Conservation (phyloP, 2,797 vertebrate genomes). For the Phaenicophaeus curvirostris region DNA sequence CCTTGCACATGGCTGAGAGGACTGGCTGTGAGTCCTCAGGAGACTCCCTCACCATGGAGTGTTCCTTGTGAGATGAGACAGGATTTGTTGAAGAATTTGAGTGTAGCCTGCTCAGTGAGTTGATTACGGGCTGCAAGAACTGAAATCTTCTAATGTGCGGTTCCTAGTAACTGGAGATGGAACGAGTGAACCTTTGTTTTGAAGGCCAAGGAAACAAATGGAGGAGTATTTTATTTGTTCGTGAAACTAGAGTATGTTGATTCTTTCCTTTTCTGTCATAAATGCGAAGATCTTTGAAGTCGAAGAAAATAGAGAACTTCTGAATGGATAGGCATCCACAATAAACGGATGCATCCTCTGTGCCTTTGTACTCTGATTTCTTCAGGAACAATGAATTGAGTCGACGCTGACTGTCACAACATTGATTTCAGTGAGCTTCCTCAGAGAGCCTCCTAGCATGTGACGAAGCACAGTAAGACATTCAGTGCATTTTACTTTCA, state of each 20-base stretch:
- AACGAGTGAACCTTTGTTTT: background rate
- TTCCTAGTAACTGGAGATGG: background rate
- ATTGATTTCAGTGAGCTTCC: background rate
- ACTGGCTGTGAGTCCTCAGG: background rate
- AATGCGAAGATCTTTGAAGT: background rate
- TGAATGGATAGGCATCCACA: conserved; percentile 7
- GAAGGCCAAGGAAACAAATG: background rate
- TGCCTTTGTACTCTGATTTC: conserved; percentile 21
- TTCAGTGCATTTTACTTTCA: background rate
- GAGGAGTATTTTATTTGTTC: background rate
- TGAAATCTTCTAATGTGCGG: background rate
- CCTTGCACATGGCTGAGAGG: background rate
- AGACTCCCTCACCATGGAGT: background rate
- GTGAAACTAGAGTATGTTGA: background rate
- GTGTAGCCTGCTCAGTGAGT: background rate
- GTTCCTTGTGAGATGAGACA: background rate
- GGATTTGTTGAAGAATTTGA: background rate
- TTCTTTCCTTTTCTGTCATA: background rate
- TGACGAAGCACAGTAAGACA: background rate
- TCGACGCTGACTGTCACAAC: conserved; percentile 47
- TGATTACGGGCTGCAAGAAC: background rate
- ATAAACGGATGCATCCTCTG: conserved; percentile 21
- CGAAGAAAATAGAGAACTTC: background rate
- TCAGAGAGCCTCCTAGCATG: conserved; percentile 10
- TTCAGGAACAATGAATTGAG: background rate